These are phyloP conservation scores for Eudyptes chrysolophus DNA, from an alignment of 2,113 vertebrate species.

Conservation along the genomic window DNA sequence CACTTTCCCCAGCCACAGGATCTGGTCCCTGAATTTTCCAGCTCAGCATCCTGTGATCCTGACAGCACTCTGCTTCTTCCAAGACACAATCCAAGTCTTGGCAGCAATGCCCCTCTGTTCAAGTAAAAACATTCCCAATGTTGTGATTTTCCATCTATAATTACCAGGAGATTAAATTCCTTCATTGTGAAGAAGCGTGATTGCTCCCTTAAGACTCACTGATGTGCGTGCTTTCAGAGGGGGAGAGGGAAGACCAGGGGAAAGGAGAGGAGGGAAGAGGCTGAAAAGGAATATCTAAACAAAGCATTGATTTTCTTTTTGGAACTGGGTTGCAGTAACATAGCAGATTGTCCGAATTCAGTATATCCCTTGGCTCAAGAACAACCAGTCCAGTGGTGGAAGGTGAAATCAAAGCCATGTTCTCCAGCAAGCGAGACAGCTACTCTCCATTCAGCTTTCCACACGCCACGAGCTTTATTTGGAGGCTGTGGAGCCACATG, in stretches of 20 bases:
- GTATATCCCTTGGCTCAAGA: not conserved
- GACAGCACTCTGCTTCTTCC: not conserved
- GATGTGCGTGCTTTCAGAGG: not conserved
- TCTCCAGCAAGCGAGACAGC: too few relatives aligned
- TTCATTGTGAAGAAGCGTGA: accelerated
- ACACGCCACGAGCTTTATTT: not conserved
- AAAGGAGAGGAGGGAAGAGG: not conserved
- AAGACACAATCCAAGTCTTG: not conserved
- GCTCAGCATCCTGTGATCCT: not conserved
- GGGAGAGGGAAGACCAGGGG: not conserved
- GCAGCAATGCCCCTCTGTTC: not conserved
- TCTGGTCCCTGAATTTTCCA: accelerated
- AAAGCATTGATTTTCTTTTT: not conserved
- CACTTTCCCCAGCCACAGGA: not conserved
- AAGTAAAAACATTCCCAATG: not conserved
- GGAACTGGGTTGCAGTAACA: not conserved
- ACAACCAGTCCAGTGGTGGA: not conserved
- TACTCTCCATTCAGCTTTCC: not conserved
- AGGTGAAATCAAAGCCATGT: not conserved
- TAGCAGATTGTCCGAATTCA: not conserved
- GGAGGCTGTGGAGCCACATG: not conserved
- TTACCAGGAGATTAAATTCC: not conserved
- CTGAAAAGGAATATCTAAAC: not conserved
- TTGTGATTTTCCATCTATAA: not conserved
- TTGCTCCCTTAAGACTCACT: not conserved